Percentiles rank a stretch among this genome's conserved stretches.
phyloP scores from a whole-genome alignment of 2,888 invertebrate genomes.

The Trilocha varians region DNA sequence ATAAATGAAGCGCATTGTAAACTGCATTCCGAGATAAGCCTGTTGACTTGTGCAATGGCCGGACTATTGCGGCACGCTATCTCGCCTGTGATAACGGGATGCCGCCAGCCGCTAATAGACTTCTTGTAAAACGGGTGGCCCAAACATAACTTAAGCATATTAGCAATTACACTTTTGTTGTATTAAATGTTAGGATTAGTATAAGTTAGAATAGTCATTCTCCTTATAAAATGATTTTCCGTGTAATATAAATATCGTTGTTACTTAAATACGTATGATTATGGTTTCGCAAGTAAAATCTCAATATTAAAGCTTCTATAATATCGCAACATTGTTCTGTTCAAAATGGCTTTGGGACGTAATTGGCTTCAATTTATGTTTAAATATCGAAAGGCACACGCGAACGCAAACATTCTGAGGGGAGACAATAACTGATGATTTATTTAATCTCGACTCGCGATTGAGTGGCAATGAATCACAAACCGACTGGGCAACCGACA shows the following conservation, averaged over 20 bases:
- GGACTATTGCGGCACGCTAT: slow-evolving; percentile 48
- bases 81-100: slow-evolving; percentile 53
- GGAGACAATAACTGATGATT: slow-evolving; percentile 37
- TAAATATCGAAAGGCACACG: background rate
- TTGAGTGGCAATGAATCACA: slow-evolving; percentile 45
- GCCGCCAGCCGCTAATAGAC: slow-evolving; percentile 37
- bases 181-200: no score
- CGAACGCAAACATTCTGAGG: slow-evolving; percentile 10
- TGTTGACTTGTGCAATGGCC: slow-evolving; percentile 41
- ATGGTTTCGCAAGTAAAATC: no score
- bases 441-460: slow-evolving; percentile 44
- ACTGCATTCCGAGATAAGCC: slow-evolving; percentile 58
- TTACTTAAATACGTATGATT: no score
- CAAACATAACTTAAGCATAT: slow-evolving; percentile 23
- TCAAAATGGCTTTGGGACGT: no score
- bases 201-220: no score
- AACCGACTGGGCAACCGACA: slow-evolving; percentile 20
- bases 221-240: no score
- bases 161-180: background rate
- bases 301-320: no score
- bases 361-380: background rate
- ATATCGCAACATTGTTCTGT: no score
- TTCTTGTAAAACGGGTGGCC: slow-evolving; percentile 40
- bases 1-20: slow-evolving; percentile 39
- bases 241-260: no score